Conservation (phyloP, 1,140 invertebrate genomes). For the Heliconius hermathena region DNA sequence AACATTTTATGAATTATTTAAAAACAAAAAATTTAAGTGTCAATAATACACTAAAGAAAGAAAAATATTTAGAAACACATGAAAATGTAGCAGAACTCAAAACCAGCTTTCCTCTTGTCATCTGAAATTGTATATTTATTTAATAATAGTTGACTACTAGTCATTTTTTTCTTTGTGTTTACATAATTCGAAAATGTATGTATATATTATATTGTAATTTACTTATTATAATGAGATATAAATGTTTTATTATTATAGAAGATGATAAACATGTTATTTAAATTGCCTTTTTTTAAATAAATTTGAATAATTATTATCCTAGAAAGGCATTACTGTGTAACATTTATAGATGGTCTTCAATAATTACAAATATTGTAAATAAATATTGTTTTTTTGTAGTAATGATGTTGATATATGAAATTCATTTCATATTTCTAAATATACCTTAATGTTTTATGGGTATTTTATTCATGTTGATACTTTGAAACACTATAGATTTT, state of each 20-base stretch:
- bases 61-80: no score
- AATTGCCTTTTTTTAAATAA: not conserved
- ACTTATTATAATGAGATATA: conserved; percentile 18
- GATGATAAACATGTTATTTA: not conserved
- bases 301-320: not conserved
- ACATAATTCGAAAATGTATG: not conserved
- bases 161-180: conserved; percentile 1
- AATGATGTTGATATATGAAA: not conserved
- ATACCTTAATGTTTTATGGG: no score
- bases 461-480: no score
- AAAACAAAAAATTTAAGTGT: no score
- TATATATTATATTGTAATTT: conserved; percentile 13
- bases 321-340: not conserved
- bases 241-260: conserved; percentile 28
- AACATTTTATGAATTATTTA: conserved; percentile 36
- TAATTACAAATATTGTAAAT: not conserved
- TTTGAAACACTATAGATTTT: not conserved
- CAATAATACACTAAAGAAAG: no score
- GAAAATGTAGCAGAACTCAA: no score
- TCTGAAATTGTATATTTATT: not conserved
- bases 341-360: not conserved
- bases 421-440: not conserved
- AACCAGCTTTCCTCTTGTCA: not conserved
- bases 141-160: not conserved
- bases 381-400: not conserved